These are phyloP conservation scores for Atherinosoma microstoma DNA, from an alignment of 2,797 vertebrate genomes.

Conservation along the genomic window DNA sequence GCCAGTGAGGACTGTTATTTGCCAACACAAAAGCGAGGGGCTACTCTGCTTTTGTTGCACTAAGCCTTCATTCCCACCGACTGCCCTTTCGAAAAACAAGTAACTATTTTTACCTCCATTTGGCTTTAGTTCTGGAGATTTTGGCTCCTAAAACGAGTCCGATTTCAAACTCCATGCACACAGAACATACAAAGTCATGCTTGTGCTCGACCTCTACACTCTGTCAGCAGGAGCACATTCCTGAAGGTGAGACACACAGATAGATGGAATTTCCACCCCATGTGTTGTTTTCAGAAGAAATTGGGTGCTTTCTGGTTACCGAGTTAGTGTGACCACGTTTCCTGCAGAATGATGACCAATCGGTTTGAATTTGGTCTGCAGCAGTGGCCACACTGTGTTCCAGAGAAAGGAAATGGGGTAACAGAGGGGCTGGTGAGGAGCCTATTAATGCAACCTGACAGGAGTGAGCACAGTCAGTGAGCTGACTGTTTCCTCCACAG, in stretches of 20 bases:
- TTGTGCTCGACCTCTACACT: slow-evolving; percentile 60
- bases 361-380: slow-evolving; percentile 34
- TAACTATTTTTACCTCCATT: slow-evolving; percentile 78
- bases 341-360: slow-evolving; percentile 25
- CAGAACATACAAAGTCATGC: slow-evolving; percentile 53
- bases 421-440: slow-evolving; percentile 36
- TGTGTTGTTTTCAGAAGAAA: slow-evolving; percentile 45
- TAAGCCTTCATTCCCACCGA: slow-evolving; percentile 77
- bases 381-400: slow-evolving; percentile 16
- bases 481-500: slow-evolving; percentile 77
- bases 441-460: slow-evolving; percentile 79
- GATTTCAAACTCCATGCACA: slow-evolving; percentile 36
- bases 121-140: slow-evolving; percentile 49
- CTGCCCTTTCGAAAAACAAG: slow-evolving; percentile 67
- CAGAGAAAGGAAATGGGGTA: slow-evolving; percentile 16
- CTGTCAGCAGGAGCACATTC: slow-evolving; percentile 61
- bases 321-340: slow-evolving; percentile 15
- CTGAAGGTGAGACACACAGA: slow-evolving; percentile 59
- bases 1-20: slow-evolving; percentile 48
- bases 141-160: slow-evolving; percentile 42
- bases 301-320: slow-evolving; percentile 11
- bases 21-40: slow-evolving; percentile 48
- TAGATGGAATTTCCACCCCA: slow-evolving; percentile 51
- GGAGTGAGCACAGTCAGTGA: slow-evolving; percentile 80
- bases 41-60: slow-evolving; percentile 63